Conservation (phyloP, 2,797 vertebrate species). For the Mormyrus hasselquistii region DNA sequence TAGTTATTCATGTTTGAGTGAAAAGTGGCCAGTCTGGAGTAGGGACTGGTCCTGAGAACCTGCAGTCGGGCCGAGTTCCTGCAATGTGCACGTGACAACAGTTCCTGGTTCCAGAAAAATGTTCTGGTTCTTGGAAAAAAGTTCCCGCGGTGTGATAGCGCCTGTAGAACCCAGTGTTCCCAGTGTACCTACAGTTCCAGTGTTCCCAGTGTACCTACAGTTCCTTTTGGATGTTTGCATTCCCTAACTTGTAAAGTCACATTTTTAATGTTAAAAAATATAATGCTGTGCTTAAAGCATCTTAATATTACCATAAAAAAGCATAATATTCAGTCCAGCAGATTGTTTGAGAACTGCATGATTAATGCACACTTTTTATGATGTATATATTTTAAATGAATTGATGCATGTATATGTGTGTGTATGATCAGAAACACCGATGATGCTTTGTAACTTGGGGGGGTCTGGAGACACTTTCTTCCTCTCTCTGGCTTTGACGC, state of each 20-base stretch:
- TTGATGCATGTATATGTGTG: background rate
- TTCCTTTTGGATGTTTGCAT: background rate
- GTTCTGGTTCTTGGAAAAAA: background rate
- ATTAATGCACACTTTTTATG: background rate
- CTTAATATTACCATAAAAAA: background rate
- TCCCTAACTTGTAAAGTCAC: background rate
- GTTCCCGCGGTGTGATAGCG: background rate
- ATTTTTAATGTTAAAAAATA: background rate
- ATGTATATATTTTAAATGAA: background rate
- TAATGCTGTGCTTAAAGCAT: background rate
- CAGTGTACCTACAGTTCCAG: background rate
- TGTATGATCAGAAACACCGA: background rate
- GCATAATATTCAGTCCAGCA: background rate
- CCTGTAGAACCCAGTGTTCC: background rate
- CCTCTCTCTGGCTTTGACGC: background rate
- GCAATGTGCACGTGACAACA: background rate
- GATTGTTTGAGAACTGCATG: background rate
- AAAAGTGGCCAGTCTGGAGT: background rate
- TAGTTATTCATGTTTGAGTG: background rate
- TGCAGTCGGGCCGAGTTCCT: background rate
- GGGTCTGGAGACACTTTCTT: background rate
- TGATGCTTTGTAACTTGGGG: background rate
- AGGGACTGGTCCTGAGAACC: background rate
- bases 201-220: background rate
- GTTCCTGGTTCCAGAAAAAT: background rate